Conservation (phyloP, 2,888 invertebrate genomes). For the Tetragonisca angustula region DNA sequence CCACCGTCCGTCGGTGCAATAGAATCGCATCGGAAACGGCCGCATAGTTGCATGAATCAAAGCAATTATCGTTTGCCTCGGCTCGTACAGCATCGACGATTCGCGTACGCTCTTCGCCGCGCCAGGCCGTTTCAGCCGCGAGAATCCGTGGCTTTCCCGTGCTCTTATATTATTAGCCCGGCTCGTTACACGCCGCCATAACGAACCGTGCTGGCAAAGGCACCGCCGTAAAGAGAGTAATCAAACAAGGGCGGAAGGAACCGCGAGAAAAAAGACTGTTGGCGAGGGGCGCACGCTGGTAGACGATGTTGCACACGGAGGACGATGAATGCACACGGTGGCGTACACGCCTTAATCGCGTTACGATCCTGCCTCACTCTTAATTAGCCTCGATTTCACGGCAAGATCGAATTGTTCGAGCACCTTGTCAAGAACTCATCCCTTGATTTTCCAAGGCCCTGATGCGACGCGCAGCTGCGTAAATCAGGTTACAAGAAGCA, state of each 20-base stretch:
- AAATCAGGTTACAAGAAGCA: no score
- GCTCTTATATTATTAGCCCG: constrained; percentile 65
- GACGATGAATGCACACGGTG: constrained; percentile 37
- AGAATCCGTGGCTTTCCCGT: constrained; percentile 49
- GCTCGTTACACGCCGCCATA: constrained; percentile 53
- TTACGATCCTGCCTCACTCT: constrained; percentile 43
- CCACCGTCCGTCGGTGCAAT: constrained; percentile 47
- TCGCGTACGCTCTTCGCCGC: background rate
- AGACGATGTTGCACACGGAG: constrained; percentile 4
- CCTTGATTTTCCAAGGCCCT: background rate
- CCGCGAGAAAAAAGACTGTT: constrained; percentile 33
- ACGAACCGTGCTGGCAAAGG: constrained; percentile 56
- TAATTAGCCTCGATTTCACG: constrained; percentile 59
- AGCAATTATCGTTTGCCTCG: constrained; percentile 77
- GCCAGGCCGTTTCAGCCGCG: constrained; percentile 3
- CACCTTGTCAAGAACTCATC: background rate
- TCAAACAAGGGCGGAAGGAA: constrained; percentile 12
- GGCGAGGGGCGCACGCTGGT: constrained; percentile 21
- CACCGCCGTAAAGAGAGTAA: constrained; percentile 52
- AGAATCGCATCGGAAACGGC: constrained; percentile 77
- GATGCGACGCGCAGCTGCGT: no score
- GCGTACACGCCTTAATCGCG: constrained; percentile 28
- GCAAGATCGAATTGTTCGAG: background rate
- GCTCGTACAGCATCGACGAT: constrained; percentile 28
- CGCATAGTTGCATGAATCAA: constrained; percentile 80